phyloP scores from a whole-genome alignment of 2,797 vertebrate genomes.

The Synaphobranchus kaupii region DNA sequence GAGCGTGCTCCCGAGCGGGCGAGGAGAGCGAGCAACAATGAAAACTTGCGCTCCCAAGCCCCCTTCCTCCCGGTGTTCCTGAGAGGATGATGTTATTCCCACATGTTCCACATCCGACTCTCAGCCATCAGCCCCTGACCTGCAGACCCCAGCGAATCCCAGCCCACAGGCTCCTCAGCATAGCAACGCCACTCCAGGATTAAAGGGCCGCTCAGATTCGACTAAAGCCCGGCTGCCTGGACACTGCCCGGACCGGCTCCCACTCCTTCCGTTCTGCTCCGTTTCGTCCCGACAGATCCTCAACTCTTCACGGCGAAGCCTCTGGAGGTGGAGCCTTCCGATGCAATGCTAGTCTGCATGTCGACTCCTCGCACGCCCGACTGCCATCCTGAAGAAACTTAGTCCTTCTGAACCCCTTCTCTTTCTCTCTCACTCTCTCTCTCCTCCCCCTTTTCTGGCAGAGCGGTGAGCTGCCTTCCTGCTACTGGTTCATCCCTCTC shows the following conservation, averaged over 20 bases:
- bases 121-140: slow-evolving; percentile 39
- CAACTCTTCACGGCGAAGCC: background rate
- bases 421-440: slow-evolving; percentile 46
- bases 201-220: background rate
- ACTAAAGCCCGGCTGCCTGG: background rate
- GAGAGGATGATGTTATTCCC: slow-evolving; percentile 55
- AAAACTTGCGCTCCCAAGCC: background rate
- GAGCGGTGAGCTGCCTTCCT: background rate
- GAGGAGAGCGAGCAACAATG: background rate
- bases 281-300: background rate
- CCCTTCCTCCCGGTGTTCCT: slow-evolving; percentile 19
- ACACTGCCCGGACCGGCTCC: background rate
- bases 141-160: background rate
- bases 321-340: background rate
- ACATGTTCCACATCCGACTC: slow-evolving; percentile 56
- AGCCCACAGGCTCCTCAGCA: background rate
- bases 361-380: slow-evolving; percentile 62
- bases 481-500: slow-evolving; percentile 34
- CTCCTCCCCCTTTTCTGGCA: slow-evolving; percentile 23
- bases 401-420: slow-evolving; percentile 61
- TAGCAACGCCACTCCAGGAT: background rate
- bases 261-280: background rate
- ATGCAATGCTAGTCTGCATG: slow-evolving; percentile 52
- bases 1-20: too few relatives aligned
- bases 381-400: slow-evolving; percentile 59